Evolutionary conservation across 92 coral and sea anemone genomes (phyloP).

Genomic region (Parazoanthus darwini): DNA sequence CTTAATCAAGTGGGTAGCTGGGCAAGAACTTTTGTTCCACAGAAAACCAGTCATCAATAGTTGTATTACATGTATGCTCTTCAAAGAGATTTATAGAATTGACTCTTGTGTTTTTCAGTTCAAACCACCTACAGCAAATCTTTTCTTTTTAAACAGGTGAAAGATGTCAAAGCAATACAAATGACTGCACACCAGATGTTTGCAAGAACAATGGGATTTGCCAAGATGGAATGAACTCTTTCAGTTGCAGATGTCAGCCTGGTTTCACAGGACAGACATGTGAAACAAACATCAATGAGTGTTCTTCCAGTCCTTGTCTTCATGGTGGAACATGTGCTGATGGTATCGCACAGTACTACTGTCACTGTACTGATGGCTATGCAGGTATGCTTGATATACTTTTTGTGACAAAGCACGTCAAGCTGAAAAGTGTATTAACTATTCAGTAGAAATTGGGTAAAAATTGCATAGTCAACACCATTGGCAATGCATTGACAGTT

Average conservation of each 20-base stretch:
- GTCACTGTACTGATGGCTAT: conserved; percentile 33
- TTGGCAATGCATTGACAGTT: no score
- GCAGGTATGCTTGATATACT: conserved; percentile 14
- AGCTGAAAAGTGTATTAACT: not conserved
- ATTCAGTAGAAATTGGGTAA: no score
- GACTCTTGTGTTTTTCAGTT: not conserved
- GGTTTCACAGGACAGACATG: conserved; percentile 40
- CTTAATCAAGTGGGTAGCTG: not conserved
- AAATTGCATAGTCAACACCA: no score
- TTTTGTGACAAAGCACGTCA: not conserved
- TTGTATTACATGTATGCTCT: not conserved
- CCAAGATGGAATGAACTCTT: conserved; percentile 41
- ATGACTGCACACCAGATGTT: conserved; percentile 42
- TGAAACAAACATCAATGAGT: conserved; percentile 41
- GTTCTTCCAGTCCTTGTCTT: conserved; percentile 33
- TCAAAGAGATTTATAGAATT: no score
- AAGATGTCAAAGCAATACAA: conserved; percentile 25
- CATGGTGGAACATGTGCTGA: conserved; percentile 40
- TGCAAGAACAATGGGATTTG: conserved; percentile 40
- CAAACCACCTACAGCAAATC: no score
- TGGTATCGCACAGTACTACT: conserved; percentile 38
- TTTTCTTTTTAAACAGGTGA: conserved; percentile 1
- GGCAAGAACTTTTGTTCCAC: not conserved
- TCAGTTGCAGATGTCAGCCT: conserved; percentile 33
- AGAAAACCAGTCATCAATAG: not conserved